A percentile compares a stretch with the other conserved stretches of the same genome.
Conservation (phyloP, 2,113 vertebrate genomes). For the Uria lomvia region DNA sequence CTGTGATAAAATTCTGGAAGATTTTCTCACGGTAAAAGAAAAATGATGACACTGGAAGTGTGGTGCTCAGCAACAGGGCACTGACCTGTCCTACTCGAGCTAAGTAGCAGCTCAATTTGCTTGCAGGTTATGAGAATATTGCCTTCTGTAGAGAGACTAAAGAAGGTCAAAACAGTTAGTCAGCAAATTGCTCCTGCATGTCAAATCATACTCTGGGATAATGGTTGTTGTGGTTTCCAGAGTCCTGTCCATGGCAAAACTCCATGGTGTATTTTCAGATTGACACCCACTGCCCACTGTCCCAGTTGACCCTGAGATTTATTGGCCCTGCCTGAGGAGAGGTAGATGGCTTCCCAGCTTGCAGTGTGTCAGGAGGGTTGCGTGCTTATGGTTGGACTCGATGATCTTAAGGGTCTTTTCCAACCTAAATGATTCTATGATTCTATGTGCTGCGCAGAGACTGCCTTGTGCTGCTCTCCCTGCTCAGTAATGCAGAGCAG, state of each 20-base stretch:
- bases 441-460: neutral
- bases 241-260: neutral
- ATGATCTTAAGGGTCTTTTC: neutral
- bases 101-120: neutral
- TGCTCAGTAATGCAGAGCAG: neutral
- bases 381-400: neutral
- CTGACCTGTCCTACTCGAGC: neutral
- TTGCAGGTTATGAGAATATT: neutral
- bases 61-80: neutral
- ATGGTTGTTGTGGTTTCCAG: neutral
- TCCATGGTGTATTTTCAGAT: neutral
- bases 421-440: neutral
- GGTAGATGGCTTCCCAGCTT: neutral
- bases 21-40: neutral
- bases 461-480: neutral
- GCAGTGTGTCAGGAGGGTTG: neutral
- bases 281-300: neutral
- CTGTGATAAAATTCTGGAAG: neutral
- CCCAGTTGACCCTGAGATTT: neutral
- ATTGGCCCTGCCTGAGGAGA: neutral
- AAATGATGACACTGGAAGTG: neutral
- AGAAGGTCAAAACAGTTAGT: neutral
- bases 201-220: neutral
- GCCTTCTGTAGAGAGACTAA: neutral
- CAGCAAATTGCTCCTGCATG: neutral